phyloP scores from a whole-genome alignment of 1,140 invertebrate genomes.

The Paramacrobiotus metropolitanus region DNA sequence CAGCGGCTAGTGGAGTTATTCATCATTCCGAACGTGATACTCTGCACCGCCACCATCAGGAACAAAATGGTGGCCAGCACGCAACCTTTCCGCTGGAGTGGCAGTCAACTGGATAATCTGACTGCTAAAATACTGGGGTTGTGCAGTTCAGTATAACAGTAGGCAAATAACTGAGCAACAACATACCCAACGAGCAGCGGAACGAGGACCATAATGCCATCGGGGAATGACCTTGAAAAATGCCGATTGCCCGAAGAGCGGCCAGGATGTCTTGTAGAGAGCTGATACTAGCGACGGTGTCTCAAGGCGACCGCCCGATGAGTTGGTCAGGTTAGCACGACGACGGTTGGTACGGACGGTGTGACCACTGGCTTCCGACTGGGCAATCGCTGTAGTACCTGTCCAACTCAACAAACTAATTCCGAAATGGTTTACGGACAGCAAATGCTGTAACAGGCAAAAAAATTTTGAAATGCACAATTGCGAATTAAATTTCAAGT shows the following conservation, averaged over 20 bases:
- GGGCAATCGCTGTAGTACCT: too few species aligned
- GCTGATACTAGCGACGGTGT: neutral
- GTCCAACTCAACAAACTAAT: too few species aligned
- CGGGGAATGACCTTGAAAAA: neutral
- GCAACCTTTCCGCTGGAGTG: constrained; percentile 25
- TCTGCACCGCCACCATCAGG: constrained; percentile 55
- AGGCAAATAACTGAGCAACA: neutral
- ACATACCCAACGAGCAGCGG: neutral
- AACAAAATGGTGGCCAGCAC: constrained; percentile 36
- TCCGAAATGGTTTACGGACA: too few species aligned
- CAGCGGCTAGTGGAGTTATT: constrained; percentile 71
- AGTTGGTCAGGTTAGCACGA: too few species aligned
- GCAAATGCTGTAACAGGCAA: too few species aligned
- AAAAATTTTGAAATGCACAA: too few species aligned
- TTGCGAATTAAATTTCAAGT: too few species aligned
- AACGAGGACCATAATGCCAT: neutral
- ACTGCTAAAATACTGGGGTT: too few species aligned
- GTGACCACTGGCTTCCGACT: too few species aligned
- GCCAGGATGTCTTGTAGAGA: neutral
- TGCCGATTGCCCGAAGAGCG: neutral
- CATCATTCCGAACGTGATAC: constrained; percentile 65
- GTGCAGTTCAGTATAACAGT: neutral
- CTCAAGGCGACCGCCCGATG: too few species aligned
- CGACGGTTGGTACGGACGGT: too few species aligned
- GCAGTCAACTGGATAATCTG: neutral